A percentile compares a stretch with the other conserved stretches of the same genome.
These are phyloP conservation scores for Xiphydria camelus DNA, from an alignment of 2,888 invertebrate species.

Conservation along the genomic window DNA sequence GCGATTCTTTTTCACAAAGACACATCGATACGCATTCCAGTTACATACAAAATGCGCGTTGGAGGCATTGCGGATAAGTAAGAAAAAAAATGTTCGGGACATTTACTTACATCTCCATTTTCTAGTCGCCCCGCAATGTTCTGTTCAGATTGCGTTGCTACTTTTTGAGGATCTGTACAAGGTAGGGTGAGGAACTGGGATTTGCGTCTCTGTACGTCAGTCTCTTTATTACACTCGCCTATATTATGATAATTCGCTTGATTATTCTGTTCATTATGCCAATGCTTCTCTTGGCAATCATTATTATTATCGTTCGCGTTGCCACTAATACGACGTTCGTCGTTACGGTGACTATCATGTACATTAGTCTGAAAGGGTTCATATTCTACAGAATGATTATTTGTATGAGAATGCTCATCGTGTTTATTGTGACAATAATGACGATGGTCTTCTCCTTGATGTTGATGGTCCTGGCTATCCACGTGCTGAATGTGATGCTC, in stretches of 20 bases:
- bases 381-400: background rate
- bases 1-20: too few species aligned
- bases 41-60: too few species aligned
- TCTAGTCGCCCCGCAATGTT: conserved; percentile 37
- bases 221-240: background rate
- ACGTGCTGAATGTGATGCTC: conserved; percentile 11
- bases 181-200: too few species aligned
- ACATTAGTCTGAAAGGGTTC: too few species aligned
- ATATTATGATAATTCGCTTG: too few species aligned
- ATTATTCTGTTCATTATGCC: conserved; percentile 1
- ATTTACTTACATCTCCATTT: conserved; percentile 48
- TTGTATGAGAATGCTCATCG: background rate
- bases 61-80: too few species aligned
- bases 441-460: conserved; percentile 18
- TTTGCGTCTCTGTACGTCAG: too few species aligned
- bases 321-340: too few species aligned
- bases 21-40: too few species aligned
- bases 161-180: conserved; percentile 42
- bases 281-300: background rate
- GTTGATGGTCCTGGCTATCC: conserved; percentile 10
- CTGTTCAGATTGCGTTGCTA: conserved; percentile 42
- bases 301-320: too few species aligned
- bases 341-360: too few species aligned
- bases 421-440: too few species aligned
- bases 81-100: conserved; percentile 33